A percentile compares a stretch with the other conserved stretches of the same genome.
phyloP scores from a whole-genome alignment of 2,113 vertebrate genomes.

The Sinocyclocheilus rhinocerous region DNA sequence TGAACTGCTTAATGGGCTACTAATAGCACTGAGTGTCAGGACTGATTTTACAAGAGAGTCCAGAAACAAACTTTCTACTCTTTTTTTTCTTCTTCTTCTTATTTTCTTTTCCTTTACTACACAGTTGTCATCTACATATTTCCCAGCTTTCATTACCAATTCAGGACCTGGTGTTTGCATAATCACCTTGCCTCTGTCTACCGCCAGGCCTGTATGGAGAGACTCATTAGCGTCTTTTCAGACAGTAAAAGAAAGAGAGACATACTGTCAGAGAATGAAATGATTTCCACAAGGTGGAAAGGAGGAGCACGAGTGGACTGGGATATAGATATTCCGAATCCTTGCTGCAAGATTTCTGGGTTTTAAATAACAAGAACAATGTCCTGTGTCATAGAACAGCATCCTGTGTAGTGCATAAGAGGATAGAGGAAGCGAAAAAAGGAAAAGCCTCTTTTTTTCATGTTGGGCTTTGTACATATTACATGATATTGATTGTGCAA shows the following conservation, averaged over 20 bases:
- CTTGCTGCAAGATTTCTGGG: background rate
- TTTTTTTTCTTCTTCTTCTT: slow-evolving; percentile 4
- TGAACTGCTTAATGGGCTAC: slow-evolving; percentile 71
- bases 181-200: slow-evolving; percentile 66
- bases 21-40: slow-evolving; percentile 68
- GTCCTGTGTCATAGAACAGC: background rate
- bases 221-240: slow-evolving; percentile 67
- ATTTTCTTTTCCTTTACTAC: background rate
- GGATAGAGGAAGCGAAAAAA: background rate
- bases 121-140: slow-evolving; percentile 48
- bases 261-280: slow-evolving; percentile 41
- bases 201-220: slow-evolving; percentile 60
- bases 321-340: slow-evolving; percentile 34
- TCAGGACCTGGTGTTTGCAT: slow-evolving; percentile 66
- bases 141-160: slow-evolving; percentile 62
- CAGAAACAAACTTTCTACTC: slow-evolving; percentile 63
- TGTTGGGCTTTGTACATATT: slow-evolving; percentile 43
- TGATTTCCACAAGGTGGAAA: slow-evolving; percentile 46
- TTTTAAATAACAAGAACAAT: slow-evolving; percentile 14
- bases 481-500: slow-evolving; percentile 42
- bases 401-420: background rate
- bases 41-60: slow-evolving; percentile 69
- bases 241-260: slow-evolving; percentile 49
- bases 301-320: slow-evolving; percentile 21
- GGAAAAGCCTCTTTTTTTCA: slow-evolving; percentile 18